Conservation (phyloP, 2,113 vertebrate genomes). For the Gobio gobio region DNA sequence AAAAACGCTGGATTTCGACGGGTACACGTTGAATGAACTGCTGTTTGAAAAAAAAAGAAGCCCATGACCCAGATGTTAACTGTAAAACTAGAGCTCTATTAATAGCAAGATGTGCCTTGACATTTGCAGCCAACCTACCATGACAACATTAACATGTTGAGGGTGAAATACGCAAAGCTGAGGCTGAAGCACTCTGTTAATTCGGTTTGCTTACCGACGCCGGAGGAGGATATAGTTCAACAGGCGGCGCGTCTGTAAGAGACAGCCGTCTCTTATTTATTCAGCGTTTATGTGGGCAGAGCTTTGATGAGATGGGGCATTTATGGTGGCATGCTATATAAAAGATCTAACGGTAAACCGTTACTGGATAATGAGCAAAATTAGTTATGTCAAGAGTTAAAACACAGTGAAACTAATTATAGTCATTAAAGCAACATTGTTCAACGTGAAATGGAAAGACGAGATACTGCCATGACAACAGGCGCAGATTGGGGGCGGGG, state of each 20-base stretch:
- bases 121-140: slow-evolving; percentile 59
- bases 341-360: not conserved
- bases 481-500: slow-evolving; percentile 55
- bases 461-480: slow-evolving; percentile 61
- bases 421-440: slow-evolving; percentile 32
- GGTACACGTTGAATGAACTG: slow-evolving; percentile 41
- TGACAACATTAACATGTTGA: slow-evolving; percentile 66
- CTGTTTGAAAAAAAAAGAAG: slow-evolving; percentile 28
- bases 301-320: not conserved
- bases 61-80: slow-evolving; percentile 72
- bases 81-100: slow-evolving; percentile 73
- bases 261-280: not conserved
- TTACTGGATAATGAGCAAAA: slow-evolving; percentile 1
- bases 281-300: slow-evolving; percentile 6
- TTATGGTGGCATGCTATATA: not conserved
- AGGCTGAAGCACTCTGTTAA: slow-evolving; percentile 28
- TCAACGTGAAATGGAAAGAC: slow-evolving; percentile 16
- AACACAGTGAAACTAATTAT: not conserved
- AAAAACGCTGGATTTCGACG: slow-evolving; percentile 55
- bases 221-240: not conserved
- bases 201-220: slow-evolving; percentile 20
- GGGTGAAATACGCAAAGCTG: slow-evolving; percentile 50
- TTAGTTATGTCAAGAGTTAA: slow-evolving; percentile 23
- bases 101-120: slow-evolving; percentile 66
- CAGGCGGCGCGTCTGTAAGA: not conserved